Conservation (phyloP, 2,113 vertebrate species). For the Podiceps cristatus region DNA sequence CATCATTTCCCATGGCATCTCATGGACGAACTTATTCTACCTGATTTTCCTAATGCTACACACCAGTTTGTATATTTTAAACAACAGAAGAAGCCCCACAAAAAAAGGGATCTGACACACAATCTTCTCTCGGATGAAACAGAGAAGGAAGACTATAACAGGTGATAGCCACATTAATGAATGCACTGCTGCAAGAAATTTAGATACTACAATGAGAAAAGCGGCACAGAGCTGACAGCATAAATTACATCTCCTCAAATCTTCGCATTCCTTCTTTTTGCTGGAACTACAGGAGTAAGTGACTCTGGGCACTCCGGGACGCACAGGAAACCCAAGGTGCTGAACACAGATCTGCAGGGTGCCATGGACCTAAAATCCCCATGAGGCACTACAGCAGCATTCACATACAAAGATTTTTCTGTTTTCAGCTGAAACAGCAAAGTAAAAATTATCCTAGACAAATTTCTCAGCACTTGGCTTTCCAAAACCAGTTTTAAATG, state of each 20-base stretch:
- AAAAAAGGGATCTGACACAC: accelerated
- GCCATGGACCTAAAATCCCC: neutral
- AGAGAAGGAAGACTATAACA: neutral
- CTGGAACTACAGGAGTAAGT: neutral
- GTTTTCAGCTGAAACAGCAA: neutral
- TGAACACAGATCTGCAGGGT: neutral
- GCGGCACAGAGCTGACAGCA: neutral
- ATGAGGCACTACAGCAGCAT: neutral
- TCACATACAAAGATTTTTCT: neutral
- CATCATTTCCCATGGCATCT: neutral
- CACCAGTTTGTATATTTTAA: neutral
- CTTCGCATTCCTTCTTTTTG: neutral
- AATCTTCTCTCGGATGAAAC: neutral
- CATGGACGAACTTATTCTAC: neutral
- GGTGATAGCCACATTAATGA: neutral
- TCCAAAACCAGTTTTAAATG: neutral
- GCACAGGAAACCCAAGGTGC: neutral
- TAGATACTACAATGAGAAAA: neutral
- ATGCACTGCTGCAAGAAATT: neutral
- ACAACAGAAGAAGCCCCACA: neutral
- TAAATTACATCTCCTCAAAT: neutral
- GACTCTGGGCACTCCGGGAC: neutral
- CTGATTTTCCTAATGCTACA: neutral
- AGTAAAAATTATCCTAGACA: neutral
- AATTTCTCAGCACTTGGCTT: slow-evolving; percentile 23